Evolutionary conservation across 2,797 vertebrate genomes (phyloP).

Genomic region (Steatocranus sp.): DNA sequence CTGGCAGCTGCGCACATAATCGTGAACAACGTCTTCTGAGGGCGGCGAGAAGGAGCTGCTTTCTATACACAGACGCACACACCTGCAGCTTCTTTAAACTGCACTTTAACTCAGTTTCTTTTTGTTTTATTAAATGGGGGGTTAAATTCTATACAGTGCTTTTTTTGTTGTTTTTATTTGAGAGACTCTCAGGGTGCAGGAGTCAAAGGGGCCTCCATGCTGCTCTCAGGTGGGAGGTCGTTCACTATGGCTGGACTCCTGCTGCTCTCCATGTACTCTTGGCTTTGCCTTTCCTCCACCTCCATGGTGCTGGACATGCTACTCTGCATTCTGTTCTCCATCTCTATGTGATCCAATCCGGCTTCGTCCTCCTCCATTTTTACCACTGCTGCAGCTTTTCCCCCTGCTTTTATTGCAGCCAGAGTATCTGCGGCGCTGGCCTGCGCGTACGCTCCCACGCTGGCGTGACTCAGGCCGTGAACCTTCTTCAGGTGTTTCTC

Average conservation of each 20-base stretch:
- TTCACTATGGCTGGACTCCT: conserved; percentile 9
- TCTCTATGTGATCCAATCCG: conserved; percentile 36
- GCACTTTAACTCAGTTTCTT: neutral
- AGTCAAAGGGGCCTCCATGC: conserved; percentile 30
- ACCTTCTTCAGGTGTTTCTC: conserved; percentile 83
- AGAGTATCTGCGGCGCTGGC: conserved; percentile 43
- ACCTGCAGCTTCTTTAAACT: conserved; percentile 4
- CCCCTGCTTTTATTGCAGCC: conserved; percentile 41
- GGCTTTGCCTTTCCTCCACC: conserved; percentile 16
- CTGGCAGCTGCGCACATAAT: conserved; percentile 48
- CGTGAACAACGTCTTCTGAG: neutral
- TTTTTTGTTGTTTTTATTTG: neutral
- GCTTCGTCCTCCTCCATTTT: conserved; percentile 56
- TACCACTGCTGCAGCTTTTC: conserved; percentile 32
- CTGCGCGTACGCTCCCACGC: conserved; percentile 64
- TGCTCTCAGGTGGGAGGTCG: conserved; percentile 2
- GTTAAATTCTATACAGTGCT: conserved; percentile 14
- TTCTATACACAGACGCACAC: neutral
- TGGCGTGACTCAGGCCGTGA: conserved; percentile 75
- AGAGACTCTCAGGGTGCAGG: conserved; percentile 40
- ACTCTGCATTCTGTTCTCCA: conserved; percentile 31
- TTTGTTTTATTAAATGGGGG: neutral
- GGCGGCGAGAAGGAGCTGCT: conserved; percentile 1
- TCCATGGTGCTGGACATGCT: conserved; percentile 17
- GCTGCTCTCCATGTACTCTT: conserved; percentile 17